A percentile compares a stretch with the other conserved stretches of the same genome.
phyloP scores from a whole-genome alignment of 2,113 vertebrate genomes.

The Prionailurus viverrinus region DNA sequence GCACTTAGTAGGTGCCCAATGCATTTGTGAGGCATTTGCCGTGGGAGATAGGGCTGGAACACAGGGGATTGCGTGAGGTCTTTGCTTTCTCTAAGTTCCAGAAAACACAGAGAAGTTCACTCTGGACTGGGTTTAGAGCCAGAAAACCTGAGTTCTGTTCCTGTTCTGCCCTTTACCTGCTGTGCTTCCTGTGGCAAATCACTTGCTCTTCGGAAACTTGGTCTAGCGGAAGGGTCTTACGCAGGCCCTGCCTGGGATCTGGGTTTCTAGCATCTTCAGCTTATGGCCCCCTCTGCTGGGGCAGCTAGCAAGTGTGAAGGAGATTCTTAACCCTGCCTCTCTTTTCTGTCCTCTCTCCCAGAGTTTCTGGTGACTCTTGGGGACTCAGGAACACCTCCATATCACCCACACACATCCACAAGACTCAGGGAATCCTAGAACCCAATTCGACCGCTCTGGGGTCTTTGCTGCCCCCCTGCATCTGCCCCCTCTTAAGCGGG shows the following conservation, averaged over 20 bases:
- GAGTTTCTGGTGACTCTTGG: not conserved
- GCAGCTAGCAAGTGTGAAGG: not conserved
- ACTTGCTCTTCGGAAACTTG: not conserved
- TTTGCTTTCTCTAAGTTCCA: not conserved
- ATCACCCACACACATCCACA: not conserved
- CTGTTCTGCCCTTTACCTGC: not conserved
- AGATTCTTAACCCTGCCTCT: not conserved
- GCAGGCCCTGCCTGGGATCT: not conserved
- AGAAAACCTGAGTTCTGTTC: not conserved
- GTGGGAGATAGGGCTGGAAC: not conserved
- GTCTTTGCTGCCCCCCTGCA: accelerated
- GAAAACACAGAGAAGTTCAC: not conserved
- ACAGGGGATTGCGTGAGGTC: not conserved
- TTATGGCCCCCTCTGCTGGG: not conserved
- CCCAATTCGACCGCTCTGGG: accelerated
- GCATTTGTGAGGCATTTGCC: not conserved
- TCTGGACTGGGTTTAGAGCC: not conserved
- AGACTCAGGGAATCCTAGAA: not conserved
- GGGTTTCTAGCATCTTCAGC: not conserved
- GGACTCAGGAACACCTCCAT: not conserved
- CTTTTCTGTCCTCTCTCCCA: not conserved
- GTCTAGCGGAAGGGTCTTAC: not conserved
- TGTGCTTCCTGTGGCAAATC: not conserved
- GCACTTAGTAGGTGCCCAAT: not conserved
- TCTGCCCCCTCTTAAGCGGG: not conserved